phyloP scores from a whole-genome alignment of 37 sponge, comb jelly and placozoan genomes.

The Aphrocallistes beatrix region DNA sequence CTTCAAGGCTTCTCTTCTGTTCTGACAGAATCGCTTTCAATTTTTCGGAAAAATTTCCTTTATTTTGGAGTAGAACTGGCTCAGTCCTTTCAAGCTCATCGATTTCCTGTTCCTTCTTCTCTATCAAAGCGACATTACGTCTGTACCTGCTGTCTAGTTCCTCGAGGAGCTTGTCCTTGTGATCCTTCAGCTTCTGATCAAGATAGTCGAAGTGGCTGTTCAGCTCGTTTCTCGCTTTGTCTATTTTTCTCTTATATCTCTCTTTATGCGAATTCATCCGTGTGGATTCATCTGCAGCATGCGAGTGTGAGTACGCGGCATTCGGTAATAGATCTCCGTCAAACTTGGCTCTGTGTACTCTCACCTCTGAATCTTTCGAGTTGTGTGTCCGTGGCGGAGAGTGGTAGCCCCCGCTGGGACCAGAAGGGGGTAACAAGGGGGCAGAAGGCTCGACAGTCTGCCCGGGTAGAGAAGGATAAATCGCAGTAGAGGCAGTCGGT shows the following conservation, averaged over 20 bases:
- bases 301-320: neutral
- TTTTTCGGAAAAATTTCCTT: neutral
- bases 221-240: neutral
- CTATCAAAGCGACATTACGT: neutral
- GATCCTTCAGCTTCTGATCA: conserved; percentile 1
- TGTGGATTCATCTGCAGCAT: neutral
- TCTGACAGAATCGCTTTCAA: neutral
- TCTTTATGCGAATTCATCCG: neutral
- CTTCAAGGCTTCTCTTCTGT: neutral
- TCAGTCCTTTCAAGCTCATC: neutral
- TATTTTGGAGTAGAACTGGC: neutral
- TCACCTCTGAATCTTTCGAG: no score
- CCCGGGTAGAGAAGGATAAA: neutral
- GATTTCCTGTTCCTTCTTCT: neutral
- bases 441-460: neutral
- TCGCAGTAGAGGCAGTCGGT: neutral
- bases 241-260: neutral
- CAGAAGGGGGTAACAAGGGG: neutral
- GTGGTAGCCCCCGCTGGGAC: no score
- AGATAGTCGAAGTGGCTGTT: neutral
- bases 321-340: no score
- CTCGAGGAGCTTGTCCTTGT: neutral
- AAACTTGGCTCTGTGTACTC: no score
- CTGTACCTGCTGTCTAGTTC: neutral
- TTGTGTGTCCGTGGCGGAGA: neutral